Conservation (phyloP, 2,888 invertebrate species). For the Leptinotarsa tumamoca region DNA sequence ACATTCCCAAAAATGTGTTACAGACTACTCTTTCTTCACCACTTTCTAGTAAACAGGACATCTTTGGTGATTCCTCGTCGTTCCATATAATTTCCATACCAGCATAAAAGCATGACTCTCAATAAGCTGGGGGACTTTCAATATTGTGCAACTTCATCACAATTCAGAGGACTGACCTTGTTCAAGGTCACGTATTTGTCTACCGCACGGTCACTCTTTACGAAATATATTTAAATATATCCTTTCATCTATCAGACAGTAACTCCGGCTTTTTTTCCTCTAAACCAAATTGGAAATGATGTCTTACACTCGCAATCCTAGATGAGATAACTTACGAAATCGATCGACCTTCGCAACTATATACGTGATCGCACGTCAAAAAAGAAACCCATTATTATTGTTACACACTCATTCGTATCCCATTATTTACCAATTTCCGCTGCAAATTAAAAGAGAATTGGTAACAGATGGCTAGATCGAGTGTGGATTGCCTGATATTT, state of each 20-base stretch:
- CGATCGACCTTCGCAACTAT: constrained; percentile 14
- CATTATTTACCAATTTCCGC: constrained; percentile 30
- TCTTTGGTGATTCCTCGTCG: too few relatives aligned
- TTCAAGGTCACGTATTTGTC: neutral
- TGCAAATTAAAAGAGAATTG: constrained; percentile 20
- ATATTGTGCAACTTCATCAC: too few relatives aligned
- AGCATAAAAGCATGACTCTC: too few relatives aligned
- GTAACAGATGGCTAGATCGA: constrained; percentile 23
- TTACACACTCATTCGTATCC: constrained; percentile 25
- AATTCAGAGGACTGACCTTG: too few relatives aligned
- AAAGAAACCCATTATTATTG: constrained; percentile 29
- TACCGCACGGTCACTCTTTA: neutral
- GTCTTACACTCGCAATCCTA: constrained; percentile 14
- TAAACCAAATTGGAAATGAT: constrained; percentile 2
- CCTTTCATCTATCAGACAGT: neutral
- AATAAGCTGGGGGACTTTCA: too few relatives aligned
- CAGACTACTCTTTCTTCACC: too few relatives aligned
- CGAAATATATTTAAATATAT: neutral
- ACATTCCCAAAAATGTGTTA: too few relatives aligned
- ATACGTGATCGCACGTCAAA: constrained; percentile 20
- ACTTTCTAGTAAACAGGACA: too few relatives aligned
- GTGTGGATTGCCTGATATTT: neutral
- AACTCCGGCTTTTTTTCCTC: constrained; percentile 15
- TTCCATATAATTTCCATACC: too few relatives aligned
- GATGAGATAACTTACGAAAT: constrained; percentile 20